Base-by-base conservation (phyloP, 1,140 invertebrate genomes). In the Drosophila murphyi region DNA sequence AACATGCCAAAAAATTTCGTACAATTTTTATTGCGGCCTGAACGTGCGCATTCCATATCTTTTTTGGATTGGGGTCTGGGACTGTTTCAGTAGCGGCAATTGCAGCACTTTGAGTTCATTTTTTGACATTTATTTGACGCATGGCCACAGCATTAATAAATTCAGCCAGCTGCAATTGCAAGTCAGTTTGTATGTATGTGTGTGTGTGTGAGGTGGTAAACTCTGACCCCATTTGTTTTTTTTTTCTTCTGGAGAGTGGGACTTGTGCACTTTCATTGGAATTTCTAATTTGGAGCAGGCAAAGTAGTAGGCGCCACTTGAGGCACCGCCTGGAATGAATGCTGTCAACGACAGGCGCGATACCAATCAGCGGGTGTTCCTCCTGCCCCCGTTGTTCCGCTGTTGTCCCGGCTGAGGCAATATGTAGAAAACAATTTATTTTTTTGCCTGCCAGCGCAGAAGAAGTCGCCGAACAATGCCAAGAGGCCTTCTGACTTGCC, bases 71-170 rank as follows among this genome's bases (percentile, higher is more conserved):
- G 31, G 3, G 31, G 2, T 45, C 34, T 31, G 10, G 39, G 54
- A 20, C 6, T 47, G 39, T 34, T 7, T 8, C 37, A n/a, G 10
- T n/a, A 43, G 4, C 10, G 52, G 68, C 75, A 79, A 80, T 80
- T 82, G 81, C 65, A 69, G 65, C 72, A 80, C 65, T 77, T 76
- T 71, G 77, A 68, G 57, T 75, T 77, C 64, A 69, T 68, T 81
- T 85, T 82, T 82, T 88, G 82, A 87, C 82, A 87, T 87, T 87
- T 79, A 88, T 88, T 82, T 87, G 83, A 87, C 79, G 78, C 71
- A 86, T 76, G 78, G 78, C 67, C 64, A 64, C 68, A 65, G 56
- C 80, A 76, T 87, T 86, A 85, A 86, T 87, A 86, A 86, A 87
- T 86, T 81, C 59, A 65, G 45, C 31, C 35, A 35, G 39, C 62